phyloP scores from a whole-genome alignment of 2,113 vertebrate species.

The Menidia beryllina region DNA sequence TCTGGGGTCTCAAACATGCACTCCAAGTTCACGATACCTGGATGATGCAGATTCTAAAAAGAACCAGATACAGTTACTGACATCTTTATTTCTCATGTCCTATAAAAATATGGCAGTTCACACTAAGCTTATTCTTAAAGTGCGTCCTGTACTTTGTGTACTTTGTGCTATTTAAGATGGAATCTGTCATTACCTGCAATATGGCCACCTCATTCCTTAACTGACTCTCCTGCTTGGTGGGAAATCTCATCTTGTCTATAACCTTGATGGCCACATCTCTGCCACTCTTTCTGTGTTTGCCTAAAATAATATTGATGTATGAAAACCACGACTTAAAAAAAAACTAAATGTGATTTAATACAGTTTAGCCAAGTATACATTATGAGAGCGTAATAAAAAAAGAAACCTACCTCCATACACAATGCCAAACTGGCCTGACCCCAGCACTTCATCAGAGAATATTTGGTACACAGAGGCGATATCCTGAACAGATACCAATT shows the following conservation, averaged over 20 bases:
- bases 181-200: constrained; percentile 87
- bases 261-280: constrained; percentile 99
- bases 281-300: constrained; percentile 97
- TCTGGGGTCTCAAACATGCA: constrained; percentile 99
- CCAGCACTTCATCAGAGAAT: constrained; percentile 98
- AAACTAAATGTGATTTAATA: background rate
- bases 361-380: background rate
- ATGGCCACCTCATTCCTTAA: constrained; percentile 98
- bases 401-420: constrained; percentile 93
- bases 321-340: background rate
- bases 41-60: constrained; percentile 94
- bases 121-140: background rate
- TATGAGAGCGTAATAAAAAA: background rate
- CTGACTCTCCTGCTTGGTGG: constrained; percentile 98
- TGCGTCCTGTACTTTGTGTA: fast-evolving
- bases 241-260: constrained; percentile 99
- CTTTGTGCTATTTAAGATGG: background rate
- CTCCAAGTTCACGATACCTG: constrained; percentile 98
- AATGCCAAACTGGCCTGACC: constrained; percentile 98
- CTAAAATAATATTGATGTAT: constrained; percentile 62
- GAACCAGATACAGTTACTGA: background rate
- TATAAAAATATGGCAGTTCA: background rate
- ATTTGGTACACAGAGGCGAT: constrained; percentile 98
- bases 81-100: background rate
- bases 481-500: constrained; percentile 82